These are phyloP conservation scores for Drosophila quinaria DNA, from an alignment of 2,888 invertebrate species.

Conservation along the genomic window DNA sequence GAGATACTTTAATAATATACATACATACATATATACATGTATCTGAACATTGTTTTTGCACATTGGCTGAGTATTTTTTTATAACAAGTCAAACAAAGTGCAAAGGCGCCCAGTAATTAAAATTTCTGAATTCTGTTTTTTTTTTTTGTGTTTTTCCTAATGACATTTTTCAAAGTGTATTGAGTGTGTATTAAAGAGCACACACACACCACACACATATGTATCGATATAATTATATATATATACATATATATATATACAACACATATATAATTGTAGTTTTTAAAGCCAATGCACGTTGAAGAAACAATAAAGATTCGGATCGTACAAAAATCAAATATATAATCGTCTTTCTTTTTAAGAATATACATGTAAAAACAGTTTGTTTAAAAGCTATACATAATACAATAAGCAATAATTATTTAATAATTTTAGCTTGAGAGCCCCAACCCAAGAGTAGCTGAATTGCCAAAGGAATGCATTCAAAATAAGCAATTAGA, in stretches of 20 bases:
- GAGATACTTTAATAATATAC: constrained; percentile 32
- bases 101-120: constrained; percentile 45
- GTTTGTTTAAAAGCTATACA: constrained; percentile 31
- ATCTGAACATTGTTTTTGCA: constrained; percentile 36
- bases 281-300: constrained; percentile 72
- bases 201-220: constrained; percentile 42
- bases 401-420: constrained; percentile 30
- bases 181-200: constrained; percentile 36
- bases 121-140: constrained; percentile 20
- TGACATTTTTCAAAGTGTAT: constrained; percentile 68
- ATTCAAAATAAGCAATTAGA: constrained; percentile 86
- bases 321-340: constrained; percentile 67
- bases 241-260: constrained; percentile 40
- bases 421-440: constrained; percentile 15
- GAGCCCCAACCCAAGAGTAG: constrained; percentile 24
- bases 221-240: constrained; percentile 21
- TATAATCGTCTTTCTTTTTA: constrained; percentile 10
- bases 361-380: constrained; percentile 14
- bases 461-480: constrained; percentile 21
- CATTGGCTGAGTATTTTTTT: constrained; percentile 32
- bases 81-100: constrained; percentile 38
- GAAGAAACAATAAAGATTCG: constrained; percentile 81
- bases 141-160: constrained; percentile 45
- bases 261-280: constrained; percentile 66
- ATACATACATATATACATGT: constrained; percentile 19